A percentile compares a stretch with the other conserved stretches of the same genome.
Evolutionary conservation across 2,797 vertebrate species (phyloP).

Genomic region (Hemibagrus guttatus): DNA sequence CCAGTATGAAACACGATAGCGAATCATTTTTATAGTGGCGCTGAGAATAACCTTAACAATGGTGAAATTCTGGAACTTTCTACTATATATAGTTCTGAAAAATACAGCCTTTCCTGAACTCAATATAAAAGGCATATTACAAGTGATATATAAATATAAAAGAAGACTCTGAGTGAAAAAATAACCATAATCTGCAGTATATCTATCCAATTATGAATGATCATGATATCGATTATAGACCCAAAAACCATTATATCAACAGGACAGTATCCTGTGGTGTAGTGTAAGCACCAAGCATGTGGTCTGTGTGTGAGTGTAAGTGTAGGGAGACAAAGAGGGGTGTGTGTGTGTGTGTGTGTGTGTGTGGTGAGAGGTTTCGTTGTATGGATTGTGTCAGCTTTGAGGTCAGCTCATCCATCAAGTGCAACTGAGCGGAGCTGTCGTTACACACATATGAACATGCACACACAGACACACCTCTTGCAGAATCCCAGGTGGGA

Average conservation of each 20-base stretch:
- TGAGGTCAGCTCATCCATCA: conserved; percentile 42
- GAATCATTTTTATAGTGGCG: not conserved
- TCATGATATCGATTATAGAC: not conserved
- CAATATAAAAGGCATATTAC: not conserved
- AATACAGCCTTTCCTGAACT: not conserved
- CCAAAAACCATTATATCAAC: not conserved
- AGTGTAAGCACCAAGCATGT: not conserved
- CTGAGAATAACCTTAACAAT: not conserved
- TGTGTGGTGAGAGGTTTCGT: conserved; percentile 40
- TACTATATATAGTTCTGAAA: not conserved
- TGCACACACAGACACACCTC: conserved; percentile 39
- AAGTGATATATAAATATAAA: not conserved
- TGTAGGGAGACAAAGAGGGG: not conserved
- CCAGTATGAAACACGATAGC: not conserved
- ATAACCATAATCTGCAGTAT: not conserved
- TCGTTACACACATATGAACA: conserved; percentile 24
- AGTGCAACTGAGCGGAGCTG: conserved; percentile 40
- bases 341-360: conserved; percentile 18
- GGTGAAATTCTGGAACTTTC: not conserved
- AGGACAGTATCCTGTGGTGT: not conserved
- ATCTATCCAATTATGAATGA: not conserved
- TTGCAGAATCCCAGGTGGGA: conserved; percentile 40
- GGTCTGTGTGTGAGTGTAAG: conserved; percentile 11
- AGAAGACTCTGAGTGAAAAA: too few species aligned
- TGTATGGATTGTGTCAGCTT: conserved; percentile 47